These are phyloP conservation scores for Ambastaia sidthimunki DNA, from an alignment of 2,797 vertebrate species.

Conservation along the genomic window DNA sequence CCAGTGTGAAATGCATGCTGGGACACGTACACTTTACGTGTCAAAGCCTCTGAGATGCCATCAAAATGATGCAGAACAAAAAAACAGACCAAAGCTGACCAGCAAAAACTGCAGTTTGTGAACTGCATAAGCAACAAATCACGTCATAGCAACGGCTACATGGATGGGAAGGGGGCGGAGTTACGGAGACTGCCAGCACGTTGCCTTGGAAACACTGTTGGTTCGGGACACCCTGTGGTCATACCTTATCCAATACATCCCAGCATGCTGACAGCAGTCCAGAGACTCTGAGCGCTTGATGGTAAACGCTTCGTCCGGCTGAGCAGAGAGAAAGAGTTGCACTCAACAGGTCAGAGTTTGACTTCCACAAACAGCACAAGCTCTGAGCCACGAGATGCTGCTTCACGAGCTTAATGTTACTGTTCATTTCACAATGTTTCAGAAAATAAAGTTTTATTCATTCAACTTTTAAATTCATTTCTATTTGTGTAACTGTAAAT, in stretches of 20 bases:
- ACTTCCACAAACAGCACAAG: slow-evolving; percentile 52
- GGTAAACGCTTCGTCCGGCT: no score
- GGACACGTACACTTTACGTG: background rate
- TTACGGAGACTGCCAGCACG: slow-evolving; percentile 96
- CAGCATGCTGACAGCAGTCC: slow-evolving; percentile 94
- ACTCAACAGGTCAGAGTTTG: slow-evolving; percentile 85
- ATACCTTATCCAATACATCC: slow-evolving; percentile 99
- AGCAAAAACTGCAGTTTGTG: slow-evolving; percentile 28
- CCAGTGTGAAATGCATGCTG: slow-evolving; percentile 13
- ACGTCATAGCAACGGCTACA: slow-evolving; percentile 53
- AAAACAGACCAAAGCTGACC: background rate
- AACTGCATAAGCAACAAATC: slow-evolving; percentile 79
- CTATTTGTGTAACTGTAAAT: background rate
- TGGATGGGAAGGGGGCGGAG: slow-evolving; percentile 52
- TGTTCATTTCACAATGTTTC: background rate
- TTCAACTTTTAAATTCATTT: no score
- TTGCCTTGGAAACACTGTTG: slow-evolving; percentile 91
- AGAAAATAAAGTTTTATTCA: no score
- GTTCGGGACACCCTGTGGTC: slow-evolving; percentile 85
- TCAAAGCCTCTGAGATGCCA: background rate
- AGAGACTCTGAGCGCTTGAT: no score
- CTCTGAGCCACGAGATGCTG: slow-evolving; percentile 31
- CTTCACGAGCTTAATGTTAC: background rate
- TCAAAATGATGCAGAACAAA: slow-evolving; percentile 22
- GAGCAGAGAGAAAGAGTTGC: slow-evolving; percentile 90